Evolutionary conservation across 2,113 vertebrate species (phyloP), one percentile per base, ranked within the genome.

Genomic region (Hydrolagus affinis): DNA sequence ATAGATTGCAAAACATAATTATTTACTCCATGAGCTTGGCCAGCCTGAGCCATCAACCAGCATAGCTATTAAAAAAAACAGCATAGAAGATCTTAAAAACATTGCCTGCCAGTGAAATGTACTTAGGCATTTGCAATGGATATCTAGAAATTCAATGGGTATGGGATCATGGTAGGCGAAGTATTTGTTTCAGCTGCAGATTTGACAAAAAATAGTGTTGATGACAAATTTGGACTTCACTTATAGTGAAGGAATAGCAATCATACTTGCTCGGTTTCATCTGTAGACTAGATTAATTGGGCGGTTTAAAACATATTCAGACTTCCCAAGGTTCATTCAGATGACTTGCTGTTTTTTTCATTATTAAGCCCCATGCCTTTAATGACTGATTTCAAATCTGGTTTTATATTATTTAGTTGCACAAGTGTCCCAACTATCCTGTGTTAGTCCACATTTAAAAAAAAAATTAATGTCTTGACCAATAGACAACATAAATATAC

Each of bases 281-380:
- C 78, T 83, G 60, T 66, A 62, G 62, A 68, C 66, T 83, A 83
- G 62, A 68, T 83, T 83, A 83, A 83, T 83, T 68, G 62, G 66
- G 78, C 78, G 32, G 60, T 83, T 83, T 83, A 83, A 66, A 68
- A 56, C 66, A 62, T 60, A 32, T 83, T 68, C 78, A 66, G 66
- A 83, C 66, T 83, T 14, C 28, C 8, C 12, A n/a, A 19, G 62
- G 28, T 83, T 83, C 23, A 68, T 14, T 83, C 25, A 21, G 78
- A 17, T 62, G 30, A 28, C 78, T 68, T 83, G 25, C 17, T 83
- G 78, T 32, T 83, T 66, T n/a, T 66, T 59, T 23, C 23, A 83
- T 66, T 28, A 83, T 83, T 64, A 83, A 83, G 62, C 28, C 19
- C 30, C 78, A 64, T 15, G 21, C 78, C 28, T 10, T 17, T 28